Evolutionary conservation across 2,113 vertebrate genomes (phyloP), one percentile per base, ranked within the genome.

Genomic region (Lichenostomus cassidix): DNA sequence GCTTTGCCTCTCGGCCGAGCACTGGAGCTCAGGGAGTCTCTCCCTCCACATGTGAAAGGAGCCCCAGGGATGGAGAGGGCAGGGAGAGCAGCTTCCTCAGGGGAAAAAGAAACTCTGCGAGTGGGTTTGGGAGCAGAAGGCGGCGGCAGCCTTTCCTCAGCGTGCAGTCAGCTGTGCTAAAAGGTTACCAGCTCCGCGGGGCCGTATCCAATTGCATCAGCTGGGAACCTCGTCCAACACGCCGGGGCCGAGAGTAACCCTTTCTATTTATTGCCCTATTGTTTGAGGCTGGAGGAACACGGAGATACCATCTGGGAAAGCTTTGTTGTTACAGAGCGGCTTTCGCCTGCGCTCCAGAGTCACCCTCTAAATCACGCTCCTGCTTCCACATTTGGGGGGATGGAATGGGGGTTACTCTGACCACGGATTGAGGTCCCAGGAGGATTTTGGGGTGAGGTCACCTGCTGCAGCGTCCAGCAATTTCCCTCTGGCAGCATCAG

Each of bases 161-260:
- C 42, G 5, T 11, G 75, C 63, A 39, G 19, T 52, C 73, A 28
- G 86, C 94, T 68, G 82, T 11, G 33, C 76, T 37, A 9, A 83
- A 84, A 85, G 73, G 81, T 90, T 55, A 77, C 80, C 11, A 44
- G 64, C 89, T 92, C 33, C 1, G n/a, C 5, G 7, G 85, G 50
- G 85, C 81, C 22, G 67, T 33, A 35, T 76, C 70, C 91, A 88
- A 95, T 95, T 94, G 91, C 92, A 93, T 93, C 94, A 94, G 87
- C 96, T 94, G 87, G 91, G 76, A 81, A 89, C 31, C 65, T 75
- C 73, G 11, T 89, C 95, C 96, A 91, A 63, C 60, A n/a, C 5
- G 3, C 58, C 3, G 42, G 64, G 65, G 65, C 22, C 8, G 17
- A 81, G 73, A 94, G 81, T 89, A 95, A 95, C 93, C 95, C 94